Conservation (phyloP, 37 sponge, comb jelly and placozoan genomes). For the Eunapius fragilis region DNA sequence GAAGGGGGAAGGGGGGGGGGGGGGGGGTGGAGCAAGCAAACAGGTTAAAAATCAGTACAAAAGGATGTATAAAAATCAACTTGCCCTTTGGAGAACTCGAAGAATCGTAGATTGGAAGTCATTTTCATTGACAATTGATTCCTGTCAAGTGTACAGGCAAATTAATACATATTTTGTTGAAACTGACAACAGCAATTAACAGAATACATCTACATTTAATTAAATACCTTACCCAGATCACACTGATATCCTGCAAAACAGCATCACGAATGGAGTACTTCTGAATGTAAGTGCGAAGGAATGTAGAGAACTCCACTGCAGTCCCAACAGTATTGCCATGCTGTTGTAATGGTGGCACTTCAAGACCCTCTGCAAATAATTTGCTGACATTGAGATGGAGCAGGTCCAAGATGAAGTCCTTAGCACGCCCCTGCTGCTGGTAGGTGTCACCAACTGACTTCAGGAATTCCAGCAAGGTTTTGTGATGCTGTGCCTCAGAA, state of each 20-base stretch:
- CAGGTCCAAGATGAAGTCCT: slow-evolving; percentile 44
- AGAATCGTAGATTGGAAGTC: background rate
- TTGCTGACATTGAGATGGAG: slow-evolving; percentile 40
- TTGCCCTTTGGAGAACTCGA: background rate
- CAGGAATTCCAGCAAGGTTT: slow-evolving; percentile 39
- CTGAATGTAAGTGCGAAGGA: background rate
- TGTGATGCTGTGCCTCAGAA: slow-evolving; percentile 19
- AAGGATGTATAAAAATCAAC: background rate
- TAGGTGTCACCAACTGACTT: slow-evolving; percentile 18
- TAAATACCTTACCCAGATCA: background rate
- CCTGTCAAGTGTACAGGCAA: background rate
- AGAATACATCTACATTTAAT: no score
- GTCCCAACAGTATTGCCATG: background rate
- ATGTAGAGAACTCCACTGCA: background rate
- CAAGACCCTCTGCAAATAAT: slow-evolving; percentile 27
- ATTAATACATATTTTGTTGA: background rate
- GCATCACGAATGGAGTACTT: background rate
- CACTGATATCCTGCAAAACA: background rate
- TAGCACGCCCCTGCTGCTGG: slow-evolving; percentile 10
- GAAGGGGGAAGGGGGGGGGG: no score
- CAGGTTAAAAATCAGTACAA: background rate
- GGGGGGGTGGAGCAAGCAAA: no score
- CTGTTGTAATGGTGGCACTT: background rate
- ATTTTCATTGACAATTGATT: background rate
- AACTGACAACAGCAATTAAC: no score